A percentile compares a stretch with the other conserved stretches of the same genome.
phyloP scores from a whole-genome alignment of 1,140 invertebrate genomes.

The Colletes latitarsis region DNA sequence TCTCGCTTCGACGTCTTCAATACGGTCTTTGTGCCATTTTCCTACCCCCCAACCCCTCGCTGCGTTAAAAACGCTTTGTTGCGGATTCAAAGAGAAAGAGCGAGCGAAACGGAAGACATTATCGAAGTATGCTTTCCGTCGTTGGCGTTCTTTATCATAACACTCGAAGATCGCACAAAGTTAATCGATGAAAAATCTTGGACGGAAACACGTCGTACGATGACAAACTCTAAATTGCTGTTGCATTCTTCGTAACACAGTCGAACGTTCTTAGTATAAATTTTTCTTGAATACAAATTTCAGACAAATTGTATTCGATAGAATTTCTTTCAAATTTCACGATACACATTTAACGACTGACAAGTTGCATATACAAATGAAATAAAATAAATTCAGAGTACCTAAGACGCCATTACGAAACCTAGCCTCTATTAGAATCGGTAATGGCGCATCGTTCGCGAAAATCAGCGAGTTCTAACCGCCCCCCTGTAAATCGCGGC shows the following conservation, averaged over 20 bases:
- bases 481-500: neutral
- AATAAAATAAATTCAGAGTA: no score
- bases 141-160: neutral
- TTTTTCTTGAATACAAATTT: no score
- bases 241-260: neutral
- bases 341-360: no score
- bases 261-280: neutral
- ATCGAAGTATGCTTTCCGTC: neutral
- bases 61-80: conserved; percentile 25
- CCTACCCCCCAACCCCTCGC: neutral
- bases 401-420: no score
- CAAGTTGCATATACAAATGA: no score
- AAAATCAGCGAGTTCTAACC: neutral
- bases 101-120: conserved; percentile 22
- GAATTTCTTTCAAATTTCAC: no score
- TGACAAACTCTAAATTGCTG: neutral
- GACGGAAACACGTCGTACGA: neutral
- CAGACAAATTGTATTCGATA: no score
- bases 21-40: conserved; percentile 35
- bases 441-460: no score
- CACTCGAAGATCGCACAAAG: neutral
- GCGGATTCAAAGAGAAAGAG: neutral
- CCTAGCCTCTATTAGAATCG: no score
- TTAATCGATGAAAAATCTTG: neutral
- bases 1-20: conserved; percentile 35